A percentile compares a stretch with the other conserved stretches of the same genome.
Conservation (phyloP, 2,797 vertebrate genomes). For the Aldrovandia affinis region DNA sequence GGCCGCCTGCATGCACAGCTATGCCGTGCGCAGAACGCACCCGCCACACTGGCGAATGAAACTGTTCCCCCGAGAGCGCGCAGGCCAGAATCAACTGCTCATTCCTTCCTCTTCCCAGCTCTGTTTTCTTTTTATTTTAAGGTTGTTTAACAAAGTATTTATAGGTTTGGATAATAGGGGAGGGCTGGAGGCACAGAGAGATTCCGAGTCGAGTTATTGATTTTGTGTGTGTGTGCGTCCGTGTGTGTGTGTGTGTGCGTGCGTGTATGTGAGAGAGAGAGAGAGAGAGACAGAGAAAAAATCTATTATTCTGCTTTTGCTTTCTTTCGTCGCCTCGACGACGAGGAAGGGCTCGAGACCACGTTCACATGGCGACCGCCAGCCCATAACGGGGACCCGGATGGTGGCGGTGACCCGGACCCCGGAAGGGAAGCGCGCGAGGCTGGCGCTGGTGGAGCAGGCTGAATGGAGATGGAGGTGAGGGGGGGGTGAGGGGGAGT, state of each 20-base stretch:
- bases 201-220: slow-evolving; percentile 24
- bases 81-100: neutral
- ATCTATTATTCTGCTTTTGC: slow-evolving; percentile 23
- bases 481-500: neutral
- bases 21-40: neutral
- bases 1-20: slow-evolving; percentile 24
- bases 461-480: neutral
- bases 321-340: neutral
- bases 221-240: slow-evolving; percentile 7
- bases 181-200: slow-evolving; percentile 26
- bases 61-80: neutral
- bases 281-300: neutral
- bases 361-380: too few species aligned
- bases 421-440: neutral
- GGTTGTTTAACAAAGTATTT: slow-evolving; percentile 25
- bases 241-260: neutral
- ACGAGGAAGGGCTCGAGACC: neutral
- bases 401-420: neutral
- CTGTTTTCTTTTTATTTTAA: neutral
- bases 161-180: slow-evolving; percentile 24
- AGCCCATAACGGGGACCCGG: neutral
- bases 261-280: neutral
- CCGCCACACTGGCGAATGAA: neutral
- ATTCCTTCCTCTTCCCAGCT: neutral
- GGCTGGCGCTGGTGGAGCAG: neutral